These are phyloP conservation scores for Lepidurus packardi DNA, from an alignment of 1,140 invertebrate genomes.

Conservation along the genomic window DNA sequence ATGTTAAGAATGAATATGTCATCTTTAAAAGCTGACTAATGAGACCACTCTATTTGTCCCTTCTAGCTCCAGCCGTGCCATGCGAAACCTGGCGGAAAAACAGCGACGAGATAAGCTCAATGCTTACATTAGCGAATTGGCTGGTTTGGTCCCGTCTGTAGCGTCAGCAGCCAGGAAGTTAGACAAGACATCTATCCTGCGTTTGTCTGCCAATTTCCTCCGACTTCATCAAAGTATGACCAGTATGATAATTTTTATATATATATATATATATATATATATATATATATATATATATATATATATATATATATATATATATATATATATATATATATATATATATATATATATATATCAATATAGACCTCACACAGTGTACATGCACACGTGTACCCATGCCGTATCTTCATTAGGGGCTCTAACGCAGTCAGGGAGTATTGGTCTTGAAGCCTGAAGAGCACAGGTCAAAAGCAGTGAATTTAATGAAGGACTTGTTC, in stretches of 20 bases:
- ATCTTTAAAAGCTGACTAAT: not conserved
- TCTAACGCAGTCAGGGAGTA: not conserved
- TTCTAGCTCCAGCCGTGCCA: constrained; percentile 63
- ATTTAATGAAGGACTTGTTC: not conserved
- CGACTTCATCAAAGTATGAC: constrained; percentile 57
- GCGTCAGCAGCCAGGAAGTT: constrained; percentile 68
- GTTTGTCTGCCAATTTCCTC: constrained; percentile 72
- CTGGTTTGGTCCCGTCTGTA: constrained; percentile 72
- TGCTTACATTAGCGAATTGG: constrained; percentile 73
- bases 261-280: too few relatives aligned
- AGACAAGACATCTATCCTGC: constrained; percentile 82
- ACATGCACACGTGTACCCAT: not conserved
- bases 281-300: too few relatives aligned
- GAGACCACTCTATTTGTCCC: constrained; percentile 35
- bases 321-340: too few relatives aligned
- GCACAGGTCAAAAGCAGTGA: not conserved
- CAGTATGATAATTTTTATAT: not conserved
- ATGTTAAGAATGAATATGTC: not conserved
- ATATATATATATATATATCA: too few relatives aligned
- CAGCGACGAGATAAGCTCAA: constrained; percentile 82
- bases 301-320: too few relatives aligned
- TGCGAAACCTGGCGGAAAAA: constrained; percentile 79
- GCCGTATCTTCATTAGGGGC: not conserved
- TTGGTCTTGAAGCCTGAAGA: not conserved
- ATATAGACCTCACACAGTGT: too few relatives aligned